Conservation (phyloP, 1,140 invertebrate species). For the Armadillidium nasatum region DNA sequence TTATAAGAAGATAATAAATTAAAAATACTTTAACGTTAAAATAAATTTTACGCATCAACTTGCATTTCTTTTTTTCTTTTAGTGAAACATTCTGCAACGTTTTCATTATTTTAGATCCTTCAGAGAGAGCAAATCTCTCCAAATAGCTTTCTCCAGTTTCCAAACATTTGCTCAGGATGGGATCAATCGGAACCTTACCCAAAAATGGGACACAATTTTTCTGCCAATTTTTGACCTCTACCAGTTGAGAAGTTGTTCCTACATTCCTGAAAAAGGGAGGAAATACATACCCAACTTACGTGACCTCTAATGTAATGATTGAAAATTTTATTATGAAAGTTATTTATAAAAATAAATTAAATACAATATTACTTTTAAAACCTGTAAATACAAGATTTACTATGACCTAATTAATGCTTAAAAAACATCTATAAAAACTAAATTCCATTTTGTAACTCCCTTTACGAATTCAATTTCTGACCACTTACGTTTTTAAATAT, state of each 20-base stretch:
- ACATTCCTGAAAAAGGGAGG: constrained; percentile 59
- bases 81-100: constrained; percentile 2
- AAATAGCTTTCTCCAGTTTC: constrained; percentile 69
- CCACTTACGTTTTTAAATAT: no score
- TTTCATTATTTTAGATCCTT: constrained; percentile 54
- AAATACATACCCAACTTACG: background rate
- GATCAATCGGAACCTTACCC: constrained; percentile 77
- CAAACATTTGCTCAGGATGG: constrained; percentile 63
- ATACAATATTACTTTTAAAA: no score
- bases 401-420: no score
- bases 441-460: no score
- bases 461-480: no score
- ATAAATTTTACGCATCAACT: background rate
- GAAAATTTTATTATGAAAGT: no score
- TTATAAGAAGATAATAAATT: no score
- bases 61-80: background rate
- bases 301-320: no score
- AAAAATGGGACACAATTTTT: constrained; percentile 71
- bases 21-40: no score
- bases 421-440: no score
- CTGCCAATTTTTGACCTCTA: constrained; percentile 72
- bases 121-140: constrained; percentile 63
- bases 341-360: no score
- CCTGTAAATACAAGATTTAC: no score
- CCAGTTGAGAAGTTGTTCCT: constrained; percentile 82